Evolutionary conservation across 2,797 vertebrate species (phyloP).

Genomic region (Eulemur rubriventer): DNA sequence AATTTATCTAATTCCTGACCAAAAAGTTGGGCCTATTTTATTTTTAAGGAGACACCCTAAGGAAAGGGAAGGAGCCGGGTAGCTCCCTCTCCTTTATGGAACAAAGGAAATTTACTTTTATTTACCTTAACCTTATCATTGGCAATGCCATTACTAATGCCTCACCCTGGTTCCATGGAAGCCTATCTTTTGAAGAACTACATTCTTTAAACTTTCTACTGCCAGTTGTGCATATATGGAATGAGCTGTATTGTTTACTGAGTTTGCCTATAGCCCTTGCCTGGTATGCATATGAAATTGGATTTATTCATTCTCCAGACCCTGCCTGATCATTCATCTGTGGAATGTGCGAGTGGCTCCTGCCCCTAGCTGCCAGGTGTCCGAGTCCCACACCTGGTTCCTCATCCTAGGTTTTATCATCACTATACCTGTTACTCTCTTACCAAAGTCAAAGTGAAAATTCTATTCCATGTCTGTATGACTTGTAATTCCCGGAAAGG

Average conservation of each 20-base stretch:
- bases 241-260: not conserved
- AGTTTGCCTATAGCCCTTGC: not conserved
- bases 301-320: not conserved
- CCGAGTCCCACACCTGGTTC: not conserved
- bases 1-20: not conserved
- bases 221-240: not conserved
- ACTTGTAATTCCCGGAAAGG: not conserved
- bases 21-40: not conserved
- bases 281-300: not conserved
- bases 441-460: not conserved
- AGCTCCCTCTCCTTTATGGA: not conserved
- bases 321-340: not conserved
- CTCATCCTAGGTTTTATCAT: not conserved
- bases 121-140: not conserved
- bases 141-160: not conserved
- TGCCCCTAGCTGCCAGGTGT: not conserved
- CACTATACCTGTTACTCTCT: not conserved
- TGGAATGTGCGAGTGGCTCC: accelerated
- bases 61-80: not conserved
- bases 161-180: not conserved
- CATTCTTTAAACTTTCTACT: not conserved
- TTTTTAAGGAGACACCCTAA: not conserved
- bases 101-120: not conserved
- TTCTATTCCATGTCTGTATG: not conserved
- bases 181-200: not conserved